Base-by-base conservation (phyloP, 2,888 invertebrate genomes). In the Spicauda simplicius region DNA sequence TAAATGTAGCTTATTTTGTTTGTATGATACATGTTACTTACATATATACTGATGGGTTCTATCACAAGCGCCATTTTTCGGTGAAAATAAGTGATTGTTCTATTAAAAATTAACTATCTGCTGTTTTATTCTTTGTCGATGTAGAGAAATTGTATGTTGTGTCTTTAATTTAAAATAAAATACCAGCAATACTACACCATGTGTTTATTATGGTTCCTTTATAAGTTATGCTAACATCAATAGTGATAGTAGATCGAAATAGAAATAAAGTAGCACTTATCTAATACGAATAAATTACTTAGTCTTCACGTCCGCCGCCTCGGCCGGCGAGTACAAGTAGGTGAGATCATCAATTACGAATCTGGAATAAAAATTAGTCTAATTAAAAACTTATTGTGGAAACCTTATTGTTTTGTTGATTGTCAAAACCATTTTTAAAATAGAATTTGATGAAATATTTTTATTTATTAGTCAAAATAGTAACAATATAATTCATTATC, bases 331-430 rank as follows among this genome's bases (percentile, higher is more conserved):
- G 65, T 80, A 80, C 53, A 88, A 69, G 77, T 94, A 94, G 59
- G 91, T 91, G 72, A 96, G 94, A 77, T 96, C 96, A 73, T 95
- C 94, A 68, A 95, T 95, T 54, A 96, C 94, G 83, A 96, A 96
- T 78, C 96, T 96, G 90, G 52, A 93, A 93, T 69, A 77, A 53
- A 8, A 33, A 33, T 33, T 3, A 6, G 8, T 33, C 3, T 7
- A 7, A n/a, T 30, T 30, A 30, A 30, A 30, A 30, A 3, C 7
- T 30, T 30, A 30, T 30, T 30, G 30, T 30, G n/a, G n/a, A n/a
- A n/a, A n/a, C n/a, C n/a, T n/a, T n/a, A n/a, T n/a, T n/a, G n/a
- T n/a, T n/a, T n/a, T n/a, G n/a, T n/a, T n/a, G n/a, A n/a, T n/a
- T n/a, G n/a, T n/a, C n/a, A n/a, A n/a, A n/a, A n/a, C n/a, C n/a